Percentiles rank a stretch among this genome's conserved stretches.
phyloP scores from a whole-genome alignment of 2,888 invertebrate species.

The Matsumyia berberina region DNA sequence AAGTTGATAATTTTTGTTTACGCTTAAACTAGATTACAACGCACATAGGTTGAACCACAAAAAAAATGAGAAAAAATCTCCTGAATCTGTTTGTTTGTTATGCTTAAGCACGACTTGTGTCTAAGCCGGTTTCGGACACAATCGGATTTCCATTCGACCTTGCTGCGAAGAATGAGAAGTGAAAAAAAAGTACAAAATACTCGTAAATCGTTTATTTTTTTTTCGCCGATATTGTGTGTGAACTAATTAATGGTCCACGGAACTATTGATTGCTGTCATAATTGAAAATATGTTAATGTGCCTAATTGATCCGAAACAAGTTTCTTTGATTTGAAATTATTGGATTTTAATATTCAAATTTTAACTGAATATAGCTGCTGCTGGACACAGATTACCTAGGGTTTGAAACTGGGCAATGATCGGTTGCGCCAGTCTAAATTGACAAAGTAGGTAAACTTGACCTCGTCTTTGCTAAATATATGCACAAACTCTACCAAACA shows the following conservation, averaged over 20 bases:
- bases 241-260: conserved; percentile 29
- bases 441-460: too few relatives aligned
- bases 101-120: conserved; percentile 26
- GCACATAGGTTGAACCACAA: background rate
- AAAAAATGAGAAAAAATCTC: conserved; percentile 14
- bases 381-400: too few relatives aligned
- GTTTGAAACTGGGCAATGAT: too few relatives aligned
- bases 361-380: background rate
- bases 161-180: conserved; percentile 20
- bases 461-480: too few relatives aligned
- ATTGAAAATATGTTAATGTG: conserved; percentile 13
- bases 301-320: conserved; percentile 13
- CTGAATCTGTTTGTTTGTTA: conserved; percentile 14
- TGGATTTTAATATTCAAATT: conserved; percentile 18
- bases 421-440: too few relatives aligned
- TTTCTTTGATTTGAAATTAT: conserved; percentile 2
- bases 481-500: too few relatives aligned
- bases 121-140: conserved; percentile 6
- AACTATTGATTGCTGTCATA: conserved; percentile 23
- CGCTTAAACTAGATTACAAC: conserved; percentile 49
- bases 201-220: too few relatives aligned
- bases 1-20: conserved; percentile 44
- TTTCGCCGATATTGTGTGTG: conserved; percentile 11
- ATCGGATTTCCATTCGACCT: conserved; percentile 42
- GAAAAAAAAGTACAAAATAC: conserved; percentile 17